Conservation (phyloP, 2,113 vertebrate species). For the Alectura lathami region DNA sequence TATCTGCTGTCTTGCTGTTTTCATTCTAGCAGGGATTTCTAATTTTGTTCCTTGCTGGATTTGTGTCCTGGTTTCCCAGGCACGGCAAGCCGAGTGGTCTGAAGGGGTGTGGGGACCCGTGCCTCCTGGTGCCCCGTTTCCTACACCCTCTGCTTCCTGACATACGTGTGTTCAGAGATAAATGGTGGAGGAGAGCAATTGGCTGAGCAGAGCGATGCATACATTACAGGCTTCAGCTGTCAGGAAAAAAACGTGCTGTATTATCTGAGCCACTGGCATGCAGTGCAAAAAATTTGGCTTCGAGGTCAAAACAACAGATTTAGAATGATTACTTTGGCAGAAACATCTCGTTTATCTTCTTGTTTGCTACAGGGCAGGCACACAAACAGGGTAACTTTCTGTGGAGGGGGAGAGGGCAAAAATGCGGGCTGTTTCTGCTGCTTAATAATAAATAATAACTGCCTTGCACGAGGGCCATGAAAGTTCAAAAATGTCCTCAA, state of each 20-base stretch:
- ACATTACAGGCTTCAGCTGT: neutral
- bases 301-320: constrained; percentile 60
- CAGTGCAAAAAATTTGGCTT: constrained; percentile 41
- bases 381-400: constrained; percentile 37
- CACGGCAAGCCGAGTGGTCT: neutral
- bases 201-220: neutral
- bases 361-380: constrained; percentile 44
- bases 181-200: neutral
- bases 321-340: constrained; percentile 47
- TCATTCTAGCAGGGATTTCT: constrained; percentile 39
- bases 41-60: neutral
- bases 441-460: constrained; percentile 1
- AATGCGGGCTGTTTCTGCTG: neutral
- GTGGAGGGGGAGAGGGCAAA: neutral
- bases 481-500: neutral
- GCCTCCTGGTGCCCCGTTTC: neutral
- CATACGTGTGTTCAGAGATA: neutral
- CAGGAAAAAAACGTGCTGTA: neutral
- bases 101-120: neutral
- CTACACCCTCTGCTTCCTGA: neutral
- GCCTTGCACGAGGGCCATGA: neutral
- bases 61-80: neutral
- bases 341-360: constrained; percentile 41
- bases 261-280: constrained; percentile 27
- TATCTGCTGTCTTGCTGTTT: constrained; percentile 27